These are phyloP conservation scores for Vollenhovia emeryi DNA, from an alignment of 1,140 invertebrate genomes.

Conservation along the genomic window DNA sequence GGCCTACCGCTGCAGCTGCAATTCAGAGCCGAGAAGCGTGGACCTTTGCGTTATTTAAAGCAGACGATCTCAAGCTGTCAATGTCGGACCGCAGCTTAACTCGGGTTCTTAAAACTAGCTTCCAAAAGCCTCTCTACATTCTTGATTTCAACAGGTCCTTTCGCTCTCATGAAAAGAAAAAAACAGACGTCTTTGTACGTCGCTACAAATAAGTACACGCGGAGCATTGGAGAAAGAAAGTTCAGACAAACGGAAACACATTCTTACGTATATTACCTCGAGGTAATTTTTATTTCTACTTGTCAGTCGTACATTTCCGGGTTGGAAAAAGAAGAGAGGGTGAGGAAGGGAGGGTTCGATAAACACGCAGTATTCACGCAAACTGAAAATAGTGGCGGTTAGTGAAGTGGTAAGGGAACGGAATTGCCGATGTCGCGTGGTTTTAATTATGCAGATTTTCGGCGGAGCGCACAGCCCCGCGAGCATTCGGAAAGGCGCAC, in stretches of 20 bases:
- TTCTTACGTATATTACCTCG: not conserved
- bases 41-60: conserved; percentile 1
- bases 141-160: not conserved
- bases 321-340: not conserved
- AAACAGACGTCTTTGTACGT: too few relatives aligned
- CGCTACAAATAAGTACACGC: too few relatives aligned
- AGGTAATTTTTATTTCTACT: not conserved
- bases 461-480: not conserved
- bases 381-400: not conserved
- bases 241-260: not conserved
- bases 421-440: not conserved
- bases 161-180: too few relatives aligned
- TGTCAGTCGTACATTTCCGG: not conserved
- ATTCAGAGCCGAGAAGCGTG: not conserved
- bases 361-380: not conserved
- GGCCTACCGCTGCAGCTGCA: conserved; percentile 2
- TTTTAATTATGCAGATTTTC: conserved; percentile 63
- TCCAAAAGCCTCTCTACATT: not conserved
- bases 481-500: not conserved
- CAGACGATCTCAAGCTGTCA: not conserved
- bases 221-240: not conserved
- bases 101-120: not conserved
- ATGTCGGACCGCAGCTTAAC: not conserved
- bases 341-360: not conserved
- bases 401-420: not conserved